Conservation (phyloP, 1,140 invertebrate species). For the Bombus superbus region DNA sequence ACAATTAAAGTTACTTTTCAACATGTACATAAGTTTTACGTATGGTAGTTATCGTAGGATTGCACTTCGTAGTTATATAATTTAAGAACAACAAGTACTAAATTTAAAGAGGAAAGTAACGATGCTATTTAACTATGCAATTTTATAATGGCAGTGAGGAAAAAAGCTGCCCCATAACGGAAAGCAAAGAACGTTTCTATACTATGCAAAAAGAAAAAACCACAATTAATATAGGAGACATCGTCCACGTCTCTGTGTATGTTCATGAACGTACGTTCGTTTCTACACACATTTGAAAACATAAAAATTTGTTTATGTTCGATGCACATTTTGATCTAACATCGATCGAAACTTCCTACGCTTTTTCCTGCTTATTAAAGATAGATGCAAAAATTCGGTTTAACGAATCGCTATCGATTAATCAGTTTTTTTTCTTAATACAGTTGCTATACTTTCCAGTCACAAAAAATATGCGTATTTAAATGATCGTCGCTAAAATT, state of each 20-base stretch:
- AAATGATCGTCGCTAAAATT: constrained; percentile 17
- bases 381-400: background rate
- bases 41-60: constrained; percentile 10
- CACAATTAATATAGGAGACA: background rate
- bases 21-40: constrained; percentile 13
- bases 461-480: constrained; percentile 4
- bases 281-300: background rate
- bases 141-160: constrained; percentile 73
- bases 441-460: background rate
- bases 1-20: constrained; percentile 29
- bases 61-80: constrained; percentile 43
- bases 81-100: constrained; percentile 50
- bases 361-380: background rate
- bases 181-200: constrained; percentile 16
- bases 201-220: background rate
- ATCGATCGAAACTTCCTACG: background rate
- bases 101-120: constrained; percentile 53
- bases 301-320: background rate
- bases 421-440: background rate
- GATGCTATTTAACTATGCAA: constrained; percentile 52
- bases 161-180: constrained; percentile 62
- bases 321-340: background rate
- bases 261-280: background rate
- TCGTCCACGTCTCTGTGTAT: background rate
- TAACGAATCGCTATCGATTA: background rate